Evolutionary conservation across 2,888 invertebrate species (phyloP), one percentile per base, ranked within the genome.

Genomic region (Barypeithes pellucidus): DNA sequence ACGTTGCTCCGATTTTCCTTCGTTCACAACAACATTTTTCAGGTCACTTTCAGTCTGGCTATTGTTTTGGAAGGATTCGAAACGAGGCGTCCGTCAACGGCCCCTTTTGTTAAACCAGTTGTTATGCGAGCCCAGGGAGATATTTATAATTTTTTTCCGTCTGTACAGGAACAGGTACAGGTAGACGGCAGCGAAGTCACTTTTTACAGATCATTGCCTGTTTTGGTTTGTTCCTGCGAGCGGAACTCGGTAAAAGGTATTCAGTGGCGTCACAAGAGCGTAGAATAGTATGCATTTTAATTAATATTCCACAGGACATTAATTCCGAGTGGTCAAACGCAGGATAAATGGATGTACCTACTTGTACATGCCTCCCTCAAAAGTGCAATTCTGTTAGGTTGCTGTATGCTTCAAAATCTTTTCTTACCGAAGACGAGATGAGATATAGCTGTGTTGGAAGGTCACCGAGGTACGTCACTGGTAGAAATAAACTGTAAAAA

Each of bases 1-100:
- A 33, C 47, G 73, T 69, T 69, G 69, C 69, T 57, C 45, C 33
- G 65, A 61, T 69, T 71, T 70, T 62, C 59, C 52, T n/a, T 50
- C 74, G 54, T 65, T 71, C 67, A 70, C 63, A 69, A 65, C 18
- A 24, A 73, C 69, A 74, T 71, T 70, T 29, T 74, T 70, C 70
- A 60, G 61, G 61, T 62, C 63, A 73, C 72, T 68, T 36, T 43
- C 22, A 24, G 61, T 43, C 22, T 61, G 61, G 14, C 45, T 61
- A 22, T 45, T 43, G 50, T 47, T 65, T 50, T 5, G 33, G 12
- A 50, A 3, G 36, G 33, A 36, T 33, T 50, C 52, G 16, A 65
- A 50, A 65, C 45, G 18, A 22, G 16, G 18, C 45, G 12, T n/a
- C 0, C 43, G 43, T 9, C 16, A 41, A 20, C 14, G 5, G 24